phyloP scores from a whole-genome alignment of 2,797 vertebrate genomes.

The Graptemys geographica region DNA sequence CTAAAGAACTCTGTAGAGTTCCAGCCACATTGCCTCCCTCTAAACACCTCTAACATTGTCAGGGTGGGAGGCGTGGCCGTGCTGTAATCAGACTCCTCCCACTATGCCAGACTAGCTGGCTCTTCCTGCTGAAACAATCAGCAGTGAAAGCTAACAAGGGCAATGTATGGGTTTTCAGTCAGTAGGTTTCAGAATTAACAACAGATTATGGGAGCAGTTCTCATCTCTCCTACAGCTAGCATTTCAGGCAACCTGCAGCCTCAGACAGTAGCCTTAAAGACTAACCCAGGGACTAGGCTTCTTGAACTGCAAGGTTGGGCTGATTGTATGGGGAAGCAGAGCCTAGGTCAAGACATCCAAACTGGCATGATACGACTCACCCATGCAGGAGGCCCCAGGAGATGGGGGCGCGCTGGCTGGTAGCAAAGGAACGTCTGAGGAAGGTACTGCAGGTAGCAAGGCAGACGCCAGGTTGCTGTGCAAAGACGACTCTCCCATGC shows the following conservation, averaged over 20 bases:
- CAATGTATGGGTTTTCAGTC: too few relatives aligned
- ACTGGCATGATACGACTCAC: not conserved
- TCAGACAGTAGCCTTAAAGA: not conserved
- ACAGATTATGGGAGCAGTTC: not conserved
- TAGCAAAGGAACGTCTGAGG: not conserved
- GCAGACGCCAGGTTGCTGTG: not conserved
- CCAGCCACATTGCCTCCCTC: not conserved
- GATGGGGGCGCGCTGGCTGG: not conserved
- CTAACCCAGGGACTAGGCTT: not conserved
- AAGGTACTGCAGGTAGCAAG: not conserved
- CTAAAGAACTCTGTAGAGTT: not conserved
- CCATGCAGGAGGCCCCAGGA: slow-evolving; percentile 26
- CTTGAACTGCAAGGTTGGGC: not conserved
- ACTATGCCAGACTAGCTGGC: not conserved
- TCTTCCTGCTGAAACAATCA: not conserved
- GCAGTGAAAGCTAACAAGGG: not conserved
- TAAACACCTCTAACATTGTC: not conserved
- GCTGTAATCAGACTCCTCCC: not conserved
- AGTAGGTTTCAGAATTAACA: not conserved
- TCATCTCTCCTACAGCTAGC: not conserved
- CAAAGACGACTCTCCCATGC: not conserved
- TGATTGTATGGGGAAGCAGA: not conserved
- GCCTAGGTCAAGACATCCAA: not conserved
- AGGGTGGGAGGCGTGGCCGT: not conserved
- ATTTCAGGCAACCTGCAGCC: not conserved